phyloP scores from a whole-genome alignment of 1,140 invertebrate genomes.

The Sweltsa coloradensis region DNA sequence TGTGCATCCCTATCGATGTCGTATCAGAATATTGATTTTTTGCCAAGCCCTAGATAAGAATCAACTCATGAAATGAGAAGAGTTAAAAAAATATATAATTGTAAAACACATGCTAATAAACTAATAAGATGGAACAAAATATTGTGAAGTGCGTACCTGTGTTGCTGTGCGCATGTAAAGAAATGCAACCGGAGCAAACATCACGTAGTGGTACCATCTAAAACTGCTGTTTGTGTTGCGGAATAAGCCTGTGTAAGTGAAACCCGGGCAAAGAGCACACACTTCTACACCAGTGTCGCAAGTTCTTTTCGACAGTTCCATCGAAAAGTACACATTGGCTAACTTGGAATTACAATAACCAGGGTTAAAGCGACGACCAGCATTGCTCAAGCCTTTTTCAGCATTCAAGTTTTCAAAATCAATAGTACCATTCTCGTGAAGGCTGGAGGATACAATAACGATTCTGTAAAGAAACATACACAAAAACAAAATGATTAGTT shows the following conservation, averaged over 20 bases:
- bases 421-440: conserved; percentile 48
- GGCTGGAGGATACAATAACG: conserved; percentile 39
- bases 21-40: no score
- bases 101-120: no score
- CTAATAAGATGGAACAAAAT: conserved; percentile 15
- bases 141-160: conserved; percentile 40
- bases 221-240: conserved; percentile 49
- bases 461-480: conserved; percentile 32
- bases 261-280: conserved; percentile 71
- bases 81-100: no score
- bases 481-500: no score
- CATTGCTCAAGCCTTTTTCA: conserved; percentile 32
- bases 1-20: no score
- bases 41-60: no score
- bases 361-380: conserved; percentile 39
- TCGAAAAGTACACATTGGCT: conserved; percentile 57
- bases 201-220: conserved; percentile 57
- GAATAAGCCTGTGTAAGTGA: conserved; percentile 65
- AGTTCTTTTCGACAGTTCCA: conserved; percentile 43
- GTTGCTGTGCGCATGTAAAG: conserved; percentile 56
- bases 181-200: conserved; percentile 52
- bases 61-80: no score
- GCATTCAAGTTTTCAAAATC: conserved; percentile 60
- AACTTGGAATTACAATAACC: conserved; percentile 72
- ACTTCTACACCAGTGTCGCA: conserved; percentile 48